phyloP scores from a whole-genome alignment of 2,888 invertebrate species.

The Zygothrica quintamaculata region DNA sequence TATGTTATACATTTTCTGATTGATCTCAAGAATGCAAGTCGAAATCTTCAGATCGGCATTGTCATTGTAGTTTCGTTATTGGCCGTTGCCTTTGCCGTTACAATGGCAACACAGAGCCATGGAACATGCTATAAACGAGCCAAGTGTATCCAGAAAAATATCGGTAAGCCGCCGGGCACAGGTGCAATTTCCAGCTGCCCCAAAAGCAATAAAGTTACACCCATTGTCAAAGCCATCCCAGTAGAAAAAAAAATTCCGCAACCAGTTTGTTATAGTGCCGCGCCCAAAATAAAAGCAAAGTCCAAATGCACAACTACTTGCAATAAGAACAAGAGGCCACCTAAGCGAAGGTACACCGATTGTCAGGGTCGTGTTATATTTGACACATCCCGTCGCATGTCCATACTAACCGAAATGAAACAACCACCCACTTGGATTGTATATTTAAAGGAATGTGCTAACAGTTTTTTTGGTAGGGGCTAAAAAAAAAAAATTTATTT shows the following conservation, averaged over 20 bases:
- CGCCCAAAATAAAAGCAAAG: not conserved
- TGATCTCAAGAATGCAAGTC: slow-evolving; percentile 60
- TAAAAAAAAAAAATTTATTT: not conserved
- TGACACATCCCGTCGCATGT: slow-evolving; percentile 57
- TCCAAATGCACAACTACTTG: not conserved
- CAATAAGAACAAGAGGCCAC: not conserved
- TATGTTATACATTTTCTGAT: slow-evolving; percentile 51
- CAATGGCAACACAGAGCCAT: slow-evolving; percentile 34
- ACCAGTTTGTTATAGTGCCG: no score
- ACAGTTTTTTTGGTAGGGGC: not conserved
- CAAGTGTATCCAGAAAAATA: not conserved
- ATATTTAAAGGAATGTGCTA: slow-evolving; percentile 51
- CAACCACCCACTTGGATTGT: slow-evolving; percentile 73
- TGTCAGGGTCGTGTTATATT: slow-evolving; percentile 70
- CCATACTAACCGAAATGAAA: slow-evolving; percentile 78
- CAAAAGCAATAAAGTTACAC: slow-evolving; percentile 1
- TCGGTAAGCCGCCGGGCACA: no score
- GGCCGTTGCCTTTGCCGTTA: slow-evolving; percentile 51
- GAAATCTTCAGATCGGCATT: slow-evolving; percentile 58
- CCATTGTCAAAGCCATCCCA: not conserved
- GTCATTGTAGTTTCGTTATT: slow-evolving; percentile 39
- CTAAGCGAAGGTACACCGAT: slow-evolving; percentile 43
- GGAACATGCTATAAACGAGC: slow-evolving; percentile 6
- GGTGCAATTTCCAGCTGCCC: not conserved
- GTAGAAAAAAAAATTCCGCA: no score